These are phyloP conservation scores for Corythornis vintsioides DNA, from an alignment of 2,113 vertebrate species.

Conservation along the genomic window DNA sequence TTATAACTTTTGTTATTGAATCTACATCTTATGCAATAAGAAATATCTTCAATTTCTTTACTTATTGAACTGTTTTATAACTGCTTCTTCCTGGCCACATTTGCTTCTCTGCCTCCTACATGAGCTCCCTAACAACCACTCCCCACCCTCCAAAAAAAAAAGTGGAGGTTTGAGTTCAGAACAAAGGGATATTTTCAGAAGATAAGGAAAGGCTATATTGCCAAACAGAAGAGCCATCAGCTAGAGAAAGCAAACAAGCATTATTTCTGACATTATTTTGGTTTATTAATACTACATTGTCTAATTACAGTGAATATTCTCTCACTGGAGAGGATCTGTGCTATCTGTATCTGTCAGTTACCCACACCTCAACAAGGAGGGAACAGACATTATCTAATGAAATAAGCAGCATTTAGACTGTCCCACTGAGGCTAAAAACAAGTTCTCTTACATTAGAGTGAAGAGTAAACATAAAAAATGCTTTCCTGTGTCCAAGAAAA, in stretches of 20 bases:
- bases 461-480: conserved; percentile 16
- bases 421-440: not conserved
- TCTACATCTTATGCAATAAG: not conserved
- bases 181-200: not conserved
- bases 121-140: not conserved
- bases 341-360: not conserved
- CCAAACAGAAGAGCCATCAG: not conserved
- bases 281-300: rapidly evolving
- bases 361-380: not conserved
- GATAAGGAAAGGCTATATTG: not conserved
- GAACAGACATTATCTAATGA: not conserved
- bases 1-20: not conserved
- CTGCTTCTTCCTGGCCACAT: not conserved
- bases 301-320: not conserved
- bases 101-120: not conserved
- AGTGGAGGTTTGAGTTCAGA: rapidly evolving
- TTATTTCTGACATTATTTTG: not conserved
- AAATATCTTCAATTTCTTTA: not conserved
- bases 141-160: rapidly evolving
- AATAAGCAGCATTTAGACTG: not conserved
- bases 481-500: conserved; percentile 3
- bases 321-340: not conserved
- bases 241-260: not conserved
- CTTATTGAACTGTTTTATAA: not conserved
- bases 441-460: not conserved